phyloP scores from a whole-genome alignment of 2,797 vertebrate species.

The Sparidentex hasta region DNA sequence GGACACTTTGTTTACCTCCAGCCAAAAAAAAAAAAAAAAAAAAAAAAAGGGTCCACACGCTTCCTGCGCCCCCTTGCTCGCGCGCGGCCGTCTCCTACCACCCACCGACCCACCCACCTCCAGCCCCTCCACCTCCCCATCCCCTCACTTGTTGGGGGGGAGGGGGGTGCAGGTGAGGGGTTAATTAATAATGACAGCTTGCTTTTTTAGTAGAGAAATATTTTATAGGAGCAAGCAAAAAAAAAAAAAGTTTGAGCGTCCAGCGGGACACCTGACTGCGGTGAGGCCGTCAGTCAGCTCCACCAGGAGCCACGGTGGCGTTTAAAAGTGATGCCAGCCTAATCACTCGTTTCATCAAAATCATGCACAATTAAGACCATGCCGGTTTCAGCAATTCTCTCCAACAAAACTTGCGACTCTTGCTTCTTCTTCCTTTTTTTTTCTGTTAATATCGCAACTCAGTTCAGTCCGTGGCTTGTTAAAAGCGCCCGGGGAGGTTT shows the following conservation, averaged over 20 bases:
- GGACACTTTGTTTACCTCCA: slow-evolving; percentile 27
- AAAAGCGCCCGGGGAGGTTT: slow-evolving; percentile 89
- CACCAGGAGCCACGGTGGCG: slow-evolving; percentile 28
- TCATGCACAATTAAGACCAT: slow-evolving; percentile 42
- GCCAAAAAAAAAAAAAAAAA: background rate
- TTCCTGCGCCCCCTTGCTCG: slow-evolving; percentile 11
- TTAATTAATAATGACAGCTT: slow-evolving; percentile 77
- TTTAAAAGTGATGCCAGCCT: slow-evolving; percentile 22
- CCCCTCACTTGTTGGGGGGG: slow-evolving; percentile 47
- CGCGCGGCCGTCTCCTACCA: background rate
- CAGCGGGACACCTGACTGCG: slow-evolving; percentile 20
- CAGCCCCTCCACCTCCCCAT: background rate
- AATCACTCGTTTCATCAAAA: slow-evolving; percentile 54
- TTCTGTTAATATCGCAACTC: slow-evolving; percentile 87
- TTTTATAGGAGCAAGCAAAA: slow-evolving; percentile 33
- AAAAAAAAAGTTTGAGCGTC: slow-evolving; percentile 45
- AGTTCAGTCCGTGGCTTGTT: slow-evolving; percentile 93
- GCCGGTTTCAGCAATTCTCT: slow-evolving; percentile 43
- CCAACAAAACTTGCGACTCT: slow-evolving; percentile 61
- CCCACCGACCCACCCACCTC: background rate
- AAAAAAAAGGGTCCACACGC: background rate
- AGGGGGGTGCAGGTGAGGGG: slow-evolving; percentile 73
- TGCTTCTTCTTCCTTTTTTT: slow-evolving; percentile 18
- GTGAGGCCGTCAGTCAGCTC: slow-evolving; percentile 53
- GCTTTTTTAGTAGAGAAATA: slow-evolving; percentile 43